Conservation (phyloP, 2,888 invertebrate genomes). For the Lathronympha strigana region DNA sequence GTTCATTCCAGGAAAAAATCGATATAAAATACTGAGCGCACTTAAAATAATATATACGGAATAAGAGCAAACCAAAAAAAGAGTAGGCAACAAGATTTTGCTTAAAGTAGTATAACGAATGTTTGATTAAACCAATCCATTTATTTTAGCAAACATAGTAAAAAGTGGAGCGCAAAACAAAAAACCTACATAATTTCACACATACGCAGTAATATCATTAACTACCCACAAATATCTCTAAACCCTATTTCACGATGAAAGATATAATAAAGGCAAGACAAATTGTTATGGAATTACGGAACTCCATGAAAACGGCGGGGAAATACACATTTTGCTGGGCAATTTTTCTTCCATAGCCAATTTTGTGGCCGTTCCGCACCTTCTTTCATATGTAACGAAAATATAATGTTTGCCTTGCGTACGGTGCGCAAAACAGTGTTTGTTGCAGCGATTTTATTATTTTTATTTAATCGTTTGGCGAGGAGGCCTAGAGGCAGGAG, state of each 20-base stretch:
- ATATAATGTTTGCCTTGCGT: constrained; percentile 37
- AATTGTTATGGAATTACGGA: constrained; percentile 29
- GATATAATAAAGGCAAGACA: constrained; percentile 16
- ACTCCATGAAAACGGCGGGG: constrained; percentile 28
- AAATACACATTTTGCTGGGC: constrained; percentile 24
- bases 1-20: too few relatives aligned
- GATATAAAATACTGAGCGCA: too few relatives aligned
- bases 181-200: neutral
- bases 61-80: too few relatives aligned
- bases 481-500: too few relatives aligned
- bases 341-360: constrained; percentile 38
- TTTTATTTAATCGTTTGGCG: too few relatives aligned
- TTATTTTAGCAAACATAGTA: too few relatives aligned
- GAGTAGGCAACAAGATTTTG: too few relatives aligned
- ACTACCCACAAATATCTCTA: neutral
- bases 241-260: constrained; percentile 3
- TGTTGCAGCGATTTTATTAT: too few relatives aligned
- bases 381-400: constrained; percentile 41
- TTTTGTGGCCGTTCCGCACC: constrained; percentile 36
- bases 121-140: too few relatives aligned
- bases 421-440: constrained; percentile 11
- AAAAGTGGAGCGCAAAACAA: neutral
- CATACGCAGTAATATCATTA: neutral
- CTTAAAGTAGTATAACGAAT: too few relatives aligned
- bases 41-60: too few relatives aligned